Base-by-base conservation (phyloP, 1,140 invertebrate species). In the Phymorhynchus buccinoides region DNA sequence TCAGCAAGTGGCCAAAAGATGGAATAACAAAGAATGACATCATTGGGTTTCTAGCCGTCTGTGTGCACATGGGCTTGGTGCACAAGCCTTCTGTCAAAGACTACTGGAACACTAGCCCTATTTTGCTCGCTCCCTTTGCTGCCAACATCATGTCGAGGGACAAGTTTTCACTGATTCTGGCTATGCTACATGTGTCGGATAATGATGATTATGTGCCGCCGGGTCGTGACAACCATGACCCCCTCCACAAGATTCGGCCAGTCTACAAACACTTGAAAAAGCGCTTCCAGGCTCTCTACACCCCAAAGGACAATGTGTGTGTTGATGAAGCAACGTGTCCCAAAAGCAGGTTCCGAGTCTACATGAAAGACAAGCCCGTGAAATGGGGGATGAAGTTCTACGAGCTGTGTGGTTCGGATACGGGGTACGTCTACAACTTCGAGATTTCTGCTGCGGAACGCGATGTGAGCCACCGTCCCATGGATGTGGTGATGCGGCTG, bases 281-380 rank as follows among this genome's bases (percentile, higher is more conserved):
- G 27, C 12, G 1, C 0, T 83, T 73, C 39, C 14, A 27, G 66
- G 18, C 82, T 35, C 37, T 48, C 14, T 73, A 73, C 66, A 7
- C 39, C 12, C 82, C 32, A 18, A 27, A 41, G 0, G 12, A 84
- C 44, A 22, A 87, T 9, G 7, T 88, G 16, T 86, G 86, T 35
- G 32, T 90, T 39, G 90, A 90, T 80, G 88, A 90, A 77, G 85
- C 80, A 12, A 89, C 90, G 86, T 83, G 90, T 37, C 84, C 84
- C 18, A 85, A 78, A 83, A 85, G 88, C 6, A n/a, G 35, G 3
- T 86, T 88, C 39, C 83, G 84, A 30, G 85, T 89, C 44, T 89
- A 89, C 80, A 87, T 85, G 42, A 84, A 83, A 37, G 77, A 89
- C 32, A 90, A 90, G 66, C 90, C 90, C 80, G 75, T 81, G 1